These are phyloP conservation scores for Neofelis nebulosa DNA, from an alignment of 2,113 vertebrate species.

Conservation along the genomic window DNA sequence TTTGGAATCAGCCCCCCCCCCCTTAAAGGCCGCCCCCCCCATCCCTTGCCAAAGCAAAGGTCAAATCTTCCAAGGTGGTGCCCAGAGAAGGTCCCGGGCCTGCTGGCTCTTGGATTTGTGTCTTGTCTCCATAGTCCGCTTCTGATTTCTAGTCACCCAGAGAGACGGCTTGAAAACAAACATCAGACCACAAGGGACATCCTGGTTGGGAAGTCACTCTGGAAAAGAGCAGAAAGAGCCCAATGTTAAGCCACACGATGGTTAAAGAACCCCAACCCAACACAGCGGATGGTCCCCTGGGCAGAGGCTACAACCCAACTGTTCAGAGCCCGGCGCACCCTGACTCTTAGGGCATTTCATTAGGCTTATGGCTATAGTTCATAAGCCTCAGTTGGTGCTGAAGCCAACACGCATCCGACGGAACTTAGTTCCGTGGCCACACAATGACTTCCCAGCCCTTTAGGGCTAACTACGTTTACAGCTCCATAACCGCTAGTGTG, in stretches of 20 bases:
- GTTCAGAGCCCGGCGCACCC: neutral
- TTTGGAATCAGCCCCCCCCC: slow-evolving; percentile 53
- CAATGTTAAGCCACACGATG: slow-evolving; percentile 40
- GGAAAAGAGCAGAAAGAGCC: slow-evolving; percentile 74
- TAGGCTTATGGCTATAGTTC: neutral
- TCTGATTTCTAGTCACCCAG: slow-evolving; percentile 71
- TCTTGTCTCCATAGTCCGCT: slow-evolving; percentile 62
- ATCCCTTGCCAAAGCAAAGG: slow-evolving; percentile 68
- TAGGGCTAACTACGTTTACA: fast-evolving
- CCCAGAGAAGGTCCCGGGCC: slow-evolving; percentile 70
- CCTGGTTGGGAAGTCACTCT: slow-evolving; percentile 89
- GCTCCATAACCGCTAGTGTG: too few relatives aligned
- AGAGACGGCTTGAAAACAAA: slow-evolving; percentile 65
- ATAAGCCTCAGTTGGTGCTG: neutral
- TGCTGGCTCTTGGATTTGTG: slow-evolving; percentile 72
- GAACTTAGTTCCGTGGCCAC: neutral
- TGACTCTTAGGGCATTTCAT: neutral
- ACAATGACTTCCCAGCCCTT: neutral
- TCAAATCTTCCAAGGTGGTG: slow-evolving; percentile 75
- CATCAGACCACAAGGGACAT: slow-evolving; percentile 91
- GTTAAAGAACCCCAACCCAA: slow-evolving; percentile 9
- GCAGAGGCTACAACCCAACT: neutral
- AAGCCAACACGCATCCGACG: neutral
- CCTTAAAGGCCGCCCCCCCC: slow-evolving; percentile 49
- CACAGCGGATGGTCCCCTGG: neutral